Evolutionary conservation across 1,140 invertebrate species (phyloP), one percentile per base, ranked within the genome.

Genomic region (Drosophila rufa): DNA sequence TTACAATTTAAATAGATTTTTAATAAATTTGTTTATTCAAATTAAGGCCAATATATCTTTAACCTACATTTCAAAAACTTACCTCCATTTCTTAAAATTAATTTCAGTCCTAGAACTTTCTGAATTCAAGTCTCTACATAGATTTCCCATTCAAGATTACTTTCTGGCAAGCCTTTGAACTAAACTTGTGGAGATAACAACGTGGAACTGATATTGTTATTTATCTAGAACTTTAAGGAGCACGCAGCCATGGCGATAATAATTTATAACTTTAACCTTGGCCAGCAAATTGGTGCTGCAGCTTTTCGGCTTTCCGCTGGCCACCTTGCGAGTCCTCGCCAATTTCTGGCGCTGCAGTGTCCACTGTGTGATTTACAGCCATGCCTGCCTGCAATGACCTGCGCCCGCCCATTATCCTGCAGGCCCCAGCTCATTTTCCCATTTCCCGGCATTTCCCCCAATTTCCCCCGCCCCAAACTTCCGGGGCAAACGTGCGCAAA

Each of bases 261-360:
- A 89, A 89, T 90, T 89, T 89, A 90, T 89, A 84, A 80, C 79
- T 90, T 75, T 89, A 70, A 86, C 76, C 76, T 79, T 79, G 76
- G 76, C 66, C 75, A 79, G 69, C 25, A 73, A 79, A 79, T 79
- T 65, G 50, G 19, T 50, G 66, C 38, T 59, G 67, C 45, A 48
- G 69, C 66, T 70, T 71, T 70, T 61, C 40, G 25, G 33, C 51
- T 50, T 71, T 71, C 42, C 67, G 47, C 42, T 33, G 70, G 56
- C 74, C 60, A 79, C 58, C 66, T 79, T 60, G 40, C 74, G 36
- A 40, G 25, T 36, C 51, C 65, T 78, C 50, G 75, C 75, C 75
- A 79, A 79, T 65, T 62, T 65, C 66, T 66, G 80, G 60, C 43
- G 67, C 77, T 64, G 71, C 65, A 80, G 65, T 71, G 76, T 79